Percentiles rank a stretch among this genome's conserved stretches.
These are phyloP conservation scores for Pachypanchax playfairii DNA, from an alignment of 2,113 vertebrate species.

Conservation along the genomic window DNA sequence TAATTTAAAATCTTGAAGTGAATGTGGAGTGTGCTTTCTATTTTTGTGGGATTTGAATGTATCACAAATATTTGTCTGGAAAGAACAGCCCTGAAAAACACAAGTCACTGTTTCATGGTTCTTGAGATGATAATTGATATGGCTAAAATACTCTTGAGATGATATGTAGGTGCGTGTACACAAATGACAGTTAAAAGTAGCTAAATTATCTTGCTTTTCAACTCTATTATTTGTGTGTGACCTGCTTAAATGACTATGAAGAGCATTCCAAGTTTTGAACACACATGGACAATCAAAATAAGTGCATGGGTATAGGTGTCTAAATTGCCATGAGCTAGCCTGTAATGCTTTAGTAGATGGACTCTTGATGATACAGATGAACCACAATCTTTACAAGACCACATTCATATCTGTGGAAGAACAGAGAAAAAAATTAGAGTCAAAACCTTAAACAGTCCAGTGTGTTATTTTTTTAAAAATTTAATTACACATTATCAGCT, in stretches of 20 bases:
- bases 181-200: slow-evolving; percentile 2
- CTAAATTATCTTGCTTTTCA: background rate
- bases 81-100: slow-evolving; percentile 6
- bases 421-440: background rate
- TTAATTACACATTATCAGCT: no score
- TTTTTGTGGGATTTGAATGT: slow-evolving; percentile 6
- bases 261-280: slow-evolving; percentile 5
- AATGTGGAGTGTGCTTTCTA: slow-evolving; percentile 1
- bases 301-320: slow-evolving; percentile 11
- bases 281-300: slow-evolving; percentile 9
- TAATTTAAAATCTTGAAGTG: slow-evolving; percentile 2
- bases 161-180: background rate
- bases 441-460: background rate
- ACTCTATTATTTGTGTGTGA: background rate
- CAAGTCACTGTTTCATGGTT: slow-evolving; percentile 3
- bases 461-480: no score
- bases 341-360: slow-evolving; percentile 11
- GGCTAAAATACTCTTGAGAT: slow-evolving; percentile 7
- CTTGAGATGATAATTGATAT: slow-evolving; percentile 2
- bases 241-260: slow-evolving; percentile 9
- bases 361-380: slow-evolving; percentile 35
- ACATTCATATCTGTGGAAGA: slow-evolving; percentile 5
- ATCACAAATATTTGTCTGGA: slow-evolving; percentile 5
- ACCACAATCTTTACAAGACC: slow-evolving; percentile 1
- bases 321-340: slow-evolving; percentile 4